phyloP scores from a whole-genome alignment of 2,797 vertebrate genomes.

The Rhinichthys osculus region DNA sequence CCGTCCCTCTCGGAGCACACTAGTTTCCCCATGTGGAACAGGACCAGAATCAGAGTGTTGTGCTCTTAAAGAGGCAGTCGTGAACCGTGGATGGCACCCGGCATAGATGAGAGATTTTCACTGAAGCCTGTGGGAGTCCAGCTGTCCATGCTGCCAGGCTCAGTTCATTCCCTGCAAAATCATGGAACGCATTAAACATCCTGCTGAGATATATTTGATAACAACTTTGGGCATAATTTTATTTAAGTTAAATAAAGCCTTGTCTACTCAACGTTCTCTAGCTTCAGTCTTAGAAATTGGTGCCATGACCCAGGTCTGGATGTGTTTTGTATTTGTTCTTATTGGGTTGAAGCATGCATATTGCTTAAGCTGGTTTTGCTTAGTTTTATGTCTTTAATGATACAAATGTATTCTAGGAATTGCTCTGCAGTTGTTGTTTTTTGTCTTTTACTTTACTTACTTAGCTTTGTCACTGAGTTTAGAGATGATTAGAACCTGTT shows the following conservation, averaged over 20 bases:
- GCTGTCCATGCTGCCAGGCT: not conserved
- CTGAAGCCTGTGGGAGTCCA: conserved; percentile 9
- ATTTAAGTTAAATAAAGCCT: conserved; percentile 2
- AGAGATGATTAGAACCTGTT: conserved; percentile 9
- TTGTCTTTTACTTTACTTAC: not conserved
- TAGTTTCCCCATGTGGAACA: not conserved
- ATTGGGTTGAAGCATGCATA: not conserved
- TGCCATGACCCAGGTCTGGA: not conserved
- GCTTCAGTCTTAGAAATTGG: not conserved
- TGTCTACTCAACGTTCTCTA: not conserved
- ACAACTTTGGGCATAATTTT: too few relatives aligned
- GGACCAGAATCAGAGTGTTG: not conserved
- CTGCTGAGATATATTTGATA: too few relatives aligned
- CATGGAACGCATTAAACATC: not conserved
- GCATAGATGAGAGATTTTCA: conserved; percentile 4
- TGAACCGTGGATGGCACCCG: conserved; percentile 6
- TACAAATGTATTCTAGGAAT: not conserved
- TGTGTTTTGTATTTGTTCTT: not conserved
- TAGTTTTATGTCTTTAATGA: not conserved
- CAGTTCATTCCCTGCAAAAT: not conserved
- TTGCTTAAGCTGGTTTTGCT: not conserved
- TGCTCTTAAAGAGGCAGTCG: conserved; percentile 19
- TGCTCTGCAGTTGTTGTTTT: not conserved
- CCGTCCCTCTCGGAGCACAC: not conserved
- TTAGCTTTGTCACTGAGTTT: not conserved